Evolutionary conservation across 2,888 invertebrate genomes (phyloP), one percentile per base, ranked within the genome.

Genomic region (Troides oblongomaculatus): DNA sequence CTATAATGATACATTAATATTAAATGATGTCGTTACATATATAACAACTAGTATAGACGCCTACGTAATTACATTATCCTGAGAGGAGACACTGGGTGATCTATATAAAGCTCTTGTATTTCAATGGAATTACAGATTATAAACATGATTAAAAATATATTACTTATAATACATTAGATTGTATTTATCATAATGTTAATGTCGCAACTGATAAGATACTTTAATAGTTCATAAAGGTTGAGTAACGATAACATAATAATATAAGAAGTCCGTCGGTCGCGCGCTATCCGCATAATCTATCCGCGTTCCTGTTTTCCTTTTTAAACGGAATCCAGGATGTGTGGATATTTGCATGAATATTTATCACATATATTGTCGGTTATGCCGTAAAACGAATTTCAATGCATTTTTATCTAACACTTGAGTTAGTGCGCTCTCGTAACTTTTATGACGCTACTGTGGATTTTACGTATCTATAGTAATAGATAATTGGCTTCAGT

Each of bases 251-350:
- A 72, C 71, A 14, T 46, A 74, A 74, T 71, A 72, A 74, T 73
- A 72, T 72, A 72, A 62, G 73, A 73, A 69, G 70, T 64, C 72
- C 71, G 69, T 71, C 74, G 64, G 72, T 3, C 2, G 64, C 68
- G 61, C 70, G 69, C 67, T 68, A 73, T 68, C 66, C 69, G 71
- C 73, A 81, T 84, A 88, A 89, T 87, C 88, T 81, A 79, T 71
- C 73, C 86, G 87, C 89, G 88, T 90, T 84, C 84, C 80, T 83
- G 86, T 89, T 89, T 90, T 89, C 90, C 90, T 88, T 86, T 87
- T 88, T 92, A 85, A 83, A 85, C 80, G 80, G 92, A 91, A 92
- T 90, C 90, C 90, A 92, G 92, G 92, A 92, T 91, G 91, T 84
- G 74, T 77, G 83, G 78, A 79, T 86, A 87, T 89, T 86, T 82